A percentile compares a stretch with the other conserved stretches of the same genome.
Conservation (phyloP, 2,113 vertebrate genomes). For the Bothrops jararaca region DNA sequence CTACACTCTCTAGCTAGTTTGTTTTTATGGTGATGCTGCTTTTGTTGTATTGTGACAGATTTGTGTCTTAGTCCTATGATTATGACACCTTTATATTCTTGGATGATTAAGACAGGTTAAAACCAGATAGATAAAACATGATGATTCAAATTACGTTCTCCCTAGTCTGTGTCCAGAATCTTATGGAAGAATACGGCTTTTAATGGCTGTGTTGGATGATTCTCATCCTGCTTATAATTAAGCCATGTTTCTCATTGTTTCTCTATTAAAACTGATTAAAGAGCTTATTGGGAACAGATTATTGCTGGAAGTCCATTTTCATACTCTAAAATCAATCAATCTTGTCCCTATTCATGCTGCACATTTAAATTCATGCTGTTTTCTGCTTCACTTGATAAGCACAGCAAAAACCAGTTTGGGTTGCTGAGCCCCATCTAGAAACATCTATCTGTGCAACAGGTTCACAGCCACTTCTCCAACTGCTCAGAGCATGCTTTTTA, state of each 20-base stretch:
- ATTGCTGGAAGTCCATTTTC: conserved; percentile 12
- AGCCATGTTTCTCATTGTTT: conserved; percentile 51
- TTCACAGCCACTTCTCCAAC: conserved; percentile 67
- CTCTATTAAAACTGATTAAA: conserved; percentile 47
- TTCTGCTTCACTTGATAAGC: conserved; percentile 63
- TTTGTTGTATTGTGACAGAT: neutral
- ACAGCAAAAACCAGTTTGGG: conserved; percentile 52
- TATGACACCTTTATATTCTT: too few species aligned
- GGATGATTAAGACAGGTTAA: neutral
- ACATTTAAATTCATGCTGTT: conserved; percentile 62
- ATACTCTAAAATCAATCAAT: conserved; percentile 58
- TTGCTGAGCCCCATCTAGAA: conserved; percentile 67
- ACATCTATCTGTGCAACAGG: conserved; percentile 68
- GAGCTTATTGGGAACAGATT: conserved; percentile 49
- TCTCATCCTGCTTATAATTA: conserved; percentile 57
- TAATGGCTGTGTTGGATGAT: conserved; percentile 47
- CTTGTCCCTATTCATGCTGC: conserved; percentile 62
- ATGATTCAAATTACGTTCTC: neutral
- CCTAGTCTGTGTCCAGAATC: neutral
- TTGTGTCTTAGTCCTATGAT: neutral
- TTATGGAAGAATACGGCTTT: neutral
- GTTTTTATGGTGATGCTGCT: neutral
- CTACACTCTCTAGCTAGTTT: neutral
- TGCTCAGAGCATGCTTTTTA: conserved; percentile 42
- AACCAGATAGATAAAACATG: neutral